Evolutionary conservation across 2,797 vertebrate species (phyloP), one percentile per base, ranked within the genome.

Genomic region (Bryconaethiops microstoma): DNA sequence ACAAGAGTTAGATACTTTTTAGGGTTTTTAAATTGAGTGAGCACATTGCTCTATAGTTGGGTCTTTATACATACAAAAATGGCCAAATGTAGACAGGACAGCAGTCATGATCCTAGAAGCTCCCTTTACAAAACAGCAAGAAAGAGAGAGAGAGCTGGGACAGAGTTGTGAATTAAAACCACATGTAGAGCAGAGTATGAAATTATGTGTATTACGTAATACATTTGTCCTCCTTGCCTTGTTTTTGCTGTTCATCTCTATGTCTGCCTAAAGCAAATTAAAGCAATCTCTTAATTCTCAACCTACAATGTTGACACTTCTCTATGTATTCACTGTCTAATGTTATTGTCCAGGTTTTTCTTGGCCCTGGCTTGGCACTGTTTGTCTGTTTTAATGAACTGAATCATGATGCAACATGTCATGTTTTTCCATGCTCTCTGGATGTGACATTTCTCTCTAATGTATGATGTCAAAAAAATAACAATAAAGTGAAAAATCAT

Each of bases 161-260:
- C 17, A 48, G 63, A 82, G 52, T 25, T 45, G 64, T 54, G 29
- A 82, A 82, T 82, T 59, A 63, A 69, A 82, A 75, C 71, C 81
- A 82, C 64, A 75, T 82, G 81, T 52, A 67, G 52, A 25, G 45
- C 12, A 39, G 50, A 25, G n/a, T 55, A 78, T 23, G 21, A 62
- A 62, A 76, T 39, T 12, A 21, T 17, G 14, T 48, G 19, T 39
- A 45, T 82, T 82, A 78, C 17, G 21, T 78, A 78, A 82, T 74
- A 40, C 9, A 17, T n/a, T 17, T 55, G 25, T 57, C 23, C 2
- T 13, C 35, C 59, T 19, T 48, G 29, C 17, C 48, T 19, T 45
- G 42, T 25, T 29, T 70, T 16, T 25, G 21, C 23, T 25, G 7
- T 50, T 70, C n/a, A 50, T 70, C n/a, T 16, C 67, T 21, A 35